phyloP scores from a whole-genome alignment of 1,140 invertebrate species.

The Linepithema humile region DNA sequence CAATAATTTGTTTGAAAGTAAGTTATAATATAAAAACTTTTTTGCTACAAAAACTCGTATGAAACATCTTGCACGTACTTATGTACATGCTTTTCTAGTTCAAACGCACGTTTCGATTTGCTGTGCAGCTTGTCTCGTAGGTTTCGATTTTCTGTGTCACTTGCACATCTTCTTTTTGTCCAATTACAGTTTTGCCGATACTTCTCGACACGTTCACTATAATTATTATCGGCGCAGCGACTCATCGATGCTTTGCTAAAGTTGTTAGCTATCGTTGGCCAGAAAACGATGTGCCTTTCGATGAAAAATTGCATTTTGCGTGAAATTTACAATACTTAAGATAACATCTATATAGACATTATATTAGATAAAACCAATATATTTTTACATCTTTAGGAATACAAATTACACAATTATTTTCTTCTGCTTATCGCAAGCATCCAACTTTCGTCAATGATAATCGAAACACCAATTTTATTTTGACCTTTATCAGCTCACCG shows the following conservation, averaged over 20 bases:
- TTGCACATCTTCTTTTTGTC: slow-evolving; percentile 39
- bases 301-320: neutral
- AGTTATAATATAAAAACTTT: neutral
- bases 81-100: neutral
- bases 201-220: slow-evolving; percentile 40
- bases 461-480: neutral
- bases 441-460: neutral
- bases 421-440: neutral
- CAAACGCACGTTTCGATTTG: slow-evolving; percentile 38
- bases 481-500: slow-evolving; percentile 13
- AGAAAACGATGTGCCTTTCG: neutral
- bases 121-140: slow-evolving; percentile 28
- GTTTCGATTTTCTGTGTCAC: no score
- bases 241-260: slow-evolving; percentile 18
- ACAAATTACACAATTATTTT: neutral
- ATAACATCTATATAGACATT: neutral
- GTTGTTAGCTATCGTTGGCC: slow-evolving; percentile 2
- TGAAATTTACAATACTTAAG: neutral
- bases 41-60: neutral
- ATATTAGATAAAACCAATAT: neutral
- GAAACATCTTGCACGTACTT: neutral
- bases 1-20: neutral
- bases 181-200: slow-evolving; percentile 55
- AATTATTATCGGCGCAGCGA: slow-evolving; percentile 37
- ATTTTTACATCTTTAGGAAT: neutral